Evolutionary conservation across 2,113 vertebrate genomes (phyloP).

Genomic region (Sinocyclocheilus maitianheensis): DNA sequence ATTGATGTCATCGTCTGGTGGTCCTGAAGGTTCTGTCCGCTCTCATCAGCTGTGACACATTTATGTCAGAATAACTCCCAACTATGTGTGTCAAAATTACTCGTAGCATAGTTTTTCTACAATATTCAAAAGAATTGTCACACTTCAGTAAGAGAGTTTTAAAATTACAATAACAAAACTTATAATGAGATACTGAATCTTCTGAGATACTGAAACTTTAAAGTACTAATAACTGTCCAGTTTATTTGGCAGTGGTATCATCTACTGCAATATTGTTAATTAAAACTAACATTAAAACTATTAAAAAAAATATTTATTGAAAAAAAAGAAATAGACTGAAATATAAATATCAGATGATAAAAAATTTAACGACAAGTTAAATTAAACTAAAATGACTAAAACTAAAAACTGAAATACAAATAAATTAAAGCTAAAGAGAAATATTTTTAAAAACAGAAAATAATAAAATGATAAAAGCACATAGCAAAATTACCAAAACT

Average conservation of each 20-base stretch:
- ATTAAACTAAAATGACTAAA: neutral
- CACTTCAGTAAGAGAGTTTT: neutral
- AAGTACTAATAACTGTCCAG: neutral
- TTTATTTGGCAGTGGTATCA: neutral
- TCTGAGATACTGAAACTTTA: neutral
- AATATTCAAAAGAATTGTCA: neutral
- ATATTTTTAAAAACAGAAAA: neutral
- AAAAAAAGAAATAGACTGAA: neutral
- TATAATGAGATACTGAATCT: neutral
- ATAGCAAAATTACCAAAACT: neutral
- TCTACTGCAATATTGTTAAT: neutral
- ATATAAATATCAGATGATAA: neutral
- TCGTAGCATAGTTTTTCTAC: neutral
- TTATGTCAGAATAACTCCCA: neutral
- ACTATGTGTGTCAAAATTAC: neutral
- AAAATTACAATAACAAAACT: neutral
- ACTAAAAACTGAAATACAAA: neutral
- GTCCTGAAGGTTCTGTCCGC: neutral
- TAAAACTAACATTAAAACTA: neutral
- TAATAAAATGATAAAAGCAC: neutral
- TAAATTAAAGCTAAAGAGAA: no score
- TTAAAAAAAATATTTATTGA: neutral
- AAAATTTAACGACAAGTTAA: no score
- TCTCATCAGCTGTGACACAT: conserved; percentile 5
- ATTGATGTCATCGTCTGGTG: conserved; percentile 5